phyloP scores from a whole-genome alignment of 2,113 vertebrate genomes.

The Manacus vitellinus region DNA sequence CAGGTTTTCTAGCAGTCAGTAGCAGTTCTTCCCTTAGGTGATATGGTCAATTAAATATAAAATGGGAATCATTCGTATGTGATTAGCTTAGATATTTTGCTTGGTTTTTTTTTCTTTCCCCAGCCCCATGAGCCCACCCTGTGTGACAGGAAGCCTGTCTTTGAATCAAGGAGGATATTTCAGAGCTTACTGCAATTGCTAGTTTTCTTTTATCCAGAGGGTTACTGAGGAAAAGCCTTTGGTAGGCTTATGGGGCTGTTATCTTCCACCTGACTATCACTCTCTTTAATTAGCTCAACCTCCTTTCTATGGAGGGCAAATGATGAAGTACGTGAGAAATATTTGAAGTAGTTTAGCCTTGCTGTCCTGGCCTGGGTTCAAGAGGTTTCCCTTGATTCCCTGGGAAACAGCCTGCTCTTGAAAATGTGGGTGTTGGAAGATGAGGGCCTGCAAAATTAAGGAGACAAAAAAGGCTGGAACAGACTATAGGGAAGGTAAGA shows the following conservation, averaged over 20 bases:
- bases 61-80: not conserved
- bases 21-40: not conserved
- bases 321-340: not conserved
- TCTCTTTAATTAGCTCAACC: not conserved
- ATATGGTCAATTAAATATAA: not conserved
- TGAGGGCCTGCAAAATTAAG: not conserved
- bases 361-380: not conserved
- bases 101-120: too few relatives aligned
- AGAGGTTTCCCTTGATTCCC: not conserved
- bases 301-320: not conserved
- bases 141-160: not conserved
- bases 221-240: not conserved
- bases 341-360: not conserved
- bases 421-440: not conserved
- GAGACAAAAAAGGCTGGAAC: not conserved
- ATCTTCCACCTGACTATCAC: not conserved
- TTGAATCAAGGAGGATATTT: not conserved
- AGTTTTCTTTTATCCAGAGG: not conserved
- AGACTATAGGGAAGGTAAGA: not conserved
- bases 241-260: not conserved
- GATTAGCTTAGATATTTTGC: not conserved
- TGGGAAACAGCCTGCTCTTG: not conserved
- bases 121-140: not conserved
- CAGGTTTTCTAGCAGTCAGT: not conserved
- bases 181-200: not conserved